These are phyloP conservation scores for Paratilapia polleni DNA, from an alignment of 2,113 vertebrate species.

Conservation along the genomic window DNA sequence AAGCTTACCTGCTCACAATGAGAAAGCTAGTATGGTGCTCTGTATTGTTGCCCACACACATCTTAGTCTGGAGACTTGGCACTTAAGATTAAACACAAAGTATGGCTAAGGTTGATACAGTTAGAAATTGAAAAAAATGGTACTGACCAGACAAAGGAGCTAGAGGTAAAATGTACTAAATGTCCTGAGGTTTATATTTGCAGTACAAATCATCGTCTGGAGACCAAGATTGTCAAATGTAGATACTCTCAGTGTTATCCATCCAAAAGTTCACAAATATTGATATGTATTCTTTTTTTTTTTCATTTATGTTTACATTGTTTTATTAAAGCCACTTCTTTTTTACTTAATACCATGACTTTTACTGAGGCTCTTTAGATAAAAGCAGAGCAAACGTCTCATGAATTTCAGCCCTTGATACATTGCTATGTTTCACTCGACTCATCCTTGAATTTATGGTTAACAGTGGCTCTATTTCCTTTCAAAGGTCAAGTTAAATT, in stretches of 20 bases:
- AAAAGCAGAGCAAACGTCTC: not conserved
- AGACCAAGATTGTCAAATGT: not conserved
- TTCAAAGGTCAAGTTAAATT: conserved; percentile 25
- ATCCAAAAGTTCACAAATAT: not conserved
- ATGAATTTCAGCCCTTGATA: not conserved
- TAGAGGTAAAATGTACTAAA: not conserved
- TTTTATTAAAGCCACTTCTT: not conserved
- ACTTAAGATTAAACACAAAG: not conserved
- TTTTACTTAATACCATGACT: not conserved
- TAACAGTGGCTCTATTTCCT: not conserved
- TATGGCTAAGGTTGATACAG: not conserved
- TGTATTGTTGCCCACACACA: not conserved
- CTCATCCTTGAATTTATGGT: not conserved
- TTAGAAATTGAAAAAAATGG: not conserved
- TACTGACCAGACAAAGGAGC: not conserved
- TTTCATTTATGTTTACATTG: not conserved
- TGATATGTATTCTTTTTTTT: not conserved
- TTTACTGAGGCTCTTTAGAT: not conserved
- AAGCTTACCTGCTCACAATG: not conserved
- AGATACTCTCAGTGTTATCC: not conserved
- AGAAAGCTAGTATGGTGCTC: not conserved
- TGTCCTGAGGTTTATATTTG: too few relatives aligned
- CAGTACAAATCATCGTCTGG: not conserved
- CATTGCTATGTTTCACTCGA: not conserved
- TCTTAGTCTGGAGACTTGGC: not conserved